Percentiles rank a stretch among this genome's conserved stretches.
Conservation (phyloP, 2,888 invertebrate species). For the Girardia tigrina region DNA sequence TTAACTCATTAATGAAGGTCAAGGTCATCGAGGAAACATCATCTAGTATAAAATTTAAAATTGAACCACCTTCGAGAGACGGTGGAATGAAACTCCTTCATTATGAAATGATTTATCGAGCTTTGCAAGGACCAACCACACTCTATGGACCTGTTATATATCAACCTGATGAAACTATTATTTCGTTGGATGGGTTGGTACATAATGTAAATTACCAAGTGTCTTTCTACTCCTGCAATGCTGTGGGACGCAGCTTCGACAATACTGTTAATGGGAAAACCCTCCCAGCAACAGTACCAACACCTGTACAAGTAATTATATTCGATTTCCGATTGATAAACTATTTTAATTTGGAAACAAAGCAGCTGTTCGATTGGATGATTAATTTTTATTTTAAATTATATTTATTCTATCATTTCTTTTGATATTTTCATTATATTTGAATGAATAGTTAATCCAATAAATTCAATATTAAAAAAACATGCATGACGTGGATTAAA, state of each 20-base stretch:
- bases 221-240: slow-evolving; percentile 16
- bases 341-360: too few relatives aligned
- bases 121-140: slow-evolving; percentile 26
- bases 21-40: not conserved
- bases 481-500: too few relatives aligned
- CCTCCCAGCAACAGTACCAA: not conserved
- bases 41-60: not conserved
- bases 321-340: not conserved
- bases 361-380: too few relatives aligned
- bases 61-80: slow-evolving; percentile 18
- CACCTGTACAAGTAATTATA: not conserved
- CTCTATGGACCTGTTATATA: slow-evolving; percentile 32
- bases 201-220: slow-evolving; percentile 28
- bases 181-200: slow-evolving; percentile 29
- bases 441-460: too few relatives aligned
- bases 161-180: slow-evolving; percentile 27
- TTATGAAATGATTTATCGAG: slow-evolving; percentile 32
- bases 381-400: too few relatives aligned
- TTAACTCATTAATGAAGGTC: not conserved
- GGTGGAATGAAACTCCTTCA: slow-evolving; percentile 35
- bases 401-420: too few relatives aligned
- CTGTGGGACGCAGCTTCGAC: slow-evolving; percentile 25
- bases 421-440: too few relatives aligned
- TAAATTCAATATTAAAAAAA: too few relatives aligned
- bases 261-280: not conserved